Base-by-base conservation (phyloP, 2,797 vertebrate species). In the Vespertilio murinus region DNA sequence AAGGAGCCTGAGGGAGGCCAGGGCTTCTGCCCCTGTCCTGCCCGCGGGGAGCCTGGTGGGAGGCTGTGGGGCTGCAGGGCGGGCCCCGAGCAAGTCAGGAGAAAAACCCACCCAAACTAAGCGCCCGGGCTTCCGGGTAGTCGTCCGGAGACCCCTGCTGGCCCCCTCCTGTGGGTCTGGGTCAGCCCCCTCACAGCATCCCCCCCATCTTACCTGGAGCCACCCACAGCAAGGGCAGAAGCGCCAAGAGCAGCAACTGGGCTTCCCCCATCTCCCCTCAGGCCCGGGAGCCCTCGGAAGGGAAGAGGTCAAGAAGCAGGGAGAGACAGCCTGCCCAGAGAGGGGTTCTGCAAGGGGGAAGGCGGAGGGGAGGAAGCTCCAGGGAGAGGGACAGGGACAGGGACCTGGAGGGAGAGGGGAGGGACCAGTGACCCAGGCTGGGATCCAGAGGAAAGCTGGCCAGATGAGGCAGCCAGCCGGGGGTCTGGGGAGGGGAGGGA, bases 201-300 rank as follows among this genome's bases (percentile, higher is more conserved):
- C n/a, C 64, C 64, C 59, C 18, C 65, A 12, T 28, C 96, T 97
- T 97, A 97, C 97, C 97, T 97, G 96, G 89, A 93, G 61, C 83
- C 42, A 69, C 83, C 87, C 88, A 88, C 33, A 86, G 89, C 90
- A 93, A 90, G 33, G 74, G 88, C 47, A 93, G 94, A 91, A 97
- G 90, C 86, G 96, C 64, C 38, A 85, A 73, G 82, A 74, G 40
- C 67, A 83, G 90, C 70, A 96, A 45, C 87, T 4, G 69, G 38
- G 61, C 61, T 61, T 83, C 70, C 88, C 77, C 42, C 96, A 97
- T 97, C 81, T 94, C 94, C 87, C 89, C 70, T 89, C 2, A 1
- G 89, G 77, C 80, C 80, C 30, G 38, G 67, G 56, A 74, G 54
- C 30, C 49, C 64, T 69, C 67, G 89, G 45, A 64, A 88, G 75